Conservation (phyloP, 2,113 vertebrate species). For the Callospermophilus lateralis region DNA sequence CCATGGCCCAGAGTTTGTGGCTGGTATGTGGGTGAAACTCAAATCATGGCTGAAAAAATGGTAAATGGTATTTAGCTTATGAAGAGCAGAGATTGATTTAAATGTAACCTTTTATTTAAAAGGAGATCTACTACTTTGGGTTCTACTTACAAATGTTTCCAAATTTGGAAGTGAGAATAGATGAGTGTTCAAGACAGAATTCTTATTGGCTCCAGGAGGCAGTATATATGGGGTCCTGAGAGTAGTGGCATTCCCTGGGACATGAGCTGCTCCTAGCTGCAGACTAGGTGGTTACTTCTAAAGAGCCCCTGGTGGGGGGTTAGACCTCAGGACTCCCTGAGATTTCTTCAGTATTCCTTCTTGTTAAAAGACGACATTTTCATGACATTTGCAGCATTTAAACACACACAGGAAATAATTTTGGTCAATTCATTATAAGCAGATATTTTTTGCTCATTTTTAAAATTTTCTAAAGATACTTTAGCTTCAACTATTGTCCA, state of each 20-base stretch:
- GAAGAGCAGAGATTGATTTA: conserved; percentile 60
- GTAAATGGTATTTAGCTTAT: conserved; percentile 59
- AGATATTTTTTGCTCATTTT: neutral
- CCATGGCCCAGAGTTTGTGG: conserved; percentile 58
- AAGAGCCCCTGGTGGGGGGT: neutral
- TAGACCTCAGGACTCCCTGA: neutral
- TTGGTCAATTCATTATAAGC: conserved; percentile 45
- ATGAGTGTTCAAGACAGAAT: neutral
- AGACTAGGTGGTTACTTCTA: neutral
- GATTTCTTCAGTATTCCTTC: neutral
- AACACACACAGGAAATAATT: conserved; percentile 8
- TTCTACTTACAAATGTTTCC: conserved; percentile 58
- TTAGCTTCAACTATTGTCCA: conserved; percentile 23
- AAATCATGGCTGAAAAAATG: conserved; percentile 43
- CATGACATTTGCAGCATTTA: conserved; percentile 29
- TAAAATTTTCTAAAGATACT: conserved; percentile 4
- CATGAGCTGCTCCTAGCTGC: neutral
- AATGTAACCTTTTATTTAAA: conserved; percentile 68
- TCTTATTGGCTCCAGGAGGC: neutral
- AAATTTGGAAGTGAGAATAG: conserved; percentile 59
- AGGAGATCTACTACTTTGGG: conserved; percentile 21
- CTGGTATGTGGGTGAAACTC: conserved; percentile 55
- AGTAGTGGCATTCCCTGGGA: neutral
- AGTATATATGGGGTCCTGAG: neutral
- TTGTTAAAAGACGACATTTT: conserved; percentile 45